These are phyloP conservation scores for Salvelinus alpinus DNA, from an alignment of 2,113 vertebrate species.

Conservation along the genomic window DNA sequence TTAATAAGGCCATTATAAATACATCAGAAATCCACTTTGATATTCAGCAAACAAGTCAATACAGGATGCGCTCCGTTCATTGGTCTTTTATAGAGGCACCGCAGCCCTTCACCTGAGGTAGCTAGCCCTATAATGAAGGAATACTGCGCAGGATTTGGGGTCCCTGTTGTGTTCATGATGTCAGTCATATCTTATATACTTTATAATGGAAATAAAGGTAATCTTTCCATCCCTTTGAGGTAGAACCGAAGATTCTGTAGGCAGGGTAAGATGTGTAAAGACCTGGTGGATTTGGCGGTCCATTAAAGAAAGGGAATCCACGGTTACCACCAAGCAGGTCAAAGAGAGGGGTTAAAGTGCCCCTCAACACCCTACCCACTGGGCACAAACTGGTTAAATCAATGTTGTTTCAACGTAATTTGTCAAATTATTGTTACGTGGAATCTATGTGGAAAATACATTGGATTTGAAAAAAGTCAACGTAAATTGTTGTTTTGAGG, in stretches of 20 bases:
- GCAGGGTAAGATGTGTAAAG: slow-evolving; percentile 32
- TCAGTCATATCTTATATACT: slow-evolving; percentile 64
- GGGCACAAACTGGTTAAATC: too few species aligned
- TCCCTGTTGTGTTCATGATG: slow-evolving; percentile 76
- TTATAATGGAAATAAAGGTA: slow-evolving; percentile 76
- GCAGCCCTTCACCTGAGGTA: slow-evolving; percentile 60
- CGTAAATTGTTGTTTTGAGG: too few species aligned
- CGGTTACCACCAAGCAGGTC: slow-evolving; percentile 15
- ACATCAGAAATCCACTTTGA: slow-evolving; percentile 76
- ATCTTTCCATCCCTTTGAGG: slow-evolving; percentile 66
- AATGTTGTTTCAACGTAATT: too few species aligned
- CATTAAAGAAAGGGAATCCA: slow-evolving; percentile 8
- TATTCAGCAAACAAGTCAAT: slow-evolving; percentile 82
- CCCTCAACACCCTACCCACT: neutral
- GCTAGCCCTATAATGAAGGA: slow-evolving; percentile 67
- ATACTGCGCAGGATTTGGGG: slow-evolving; percentile 55
- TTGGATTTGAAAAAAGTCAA: too few species aligned
- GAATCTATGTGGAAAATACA: too few species aligned
- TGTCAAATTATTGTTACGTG: too few species aligned
- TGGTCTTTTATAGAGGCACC: slow-evolving; percentile 68
- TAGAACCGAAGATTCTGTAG: slow-evolving; percentile 44
- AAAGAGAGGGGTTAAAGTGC: slow-evolving; percentile 18
- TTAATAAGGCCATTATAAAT: slow-evolving; percentile 82
- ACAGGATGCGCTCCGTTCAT: slow-evolving; percentile 75
- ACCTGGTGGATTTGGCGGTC: slow-evolving; percentile 24